A percentile compares a stretch with the other conserved stretches of the same genome.
phyloP scores from a whole-genome alignment of 2,888 invertebrate species.

The Trachelus tabidus region DNA sequence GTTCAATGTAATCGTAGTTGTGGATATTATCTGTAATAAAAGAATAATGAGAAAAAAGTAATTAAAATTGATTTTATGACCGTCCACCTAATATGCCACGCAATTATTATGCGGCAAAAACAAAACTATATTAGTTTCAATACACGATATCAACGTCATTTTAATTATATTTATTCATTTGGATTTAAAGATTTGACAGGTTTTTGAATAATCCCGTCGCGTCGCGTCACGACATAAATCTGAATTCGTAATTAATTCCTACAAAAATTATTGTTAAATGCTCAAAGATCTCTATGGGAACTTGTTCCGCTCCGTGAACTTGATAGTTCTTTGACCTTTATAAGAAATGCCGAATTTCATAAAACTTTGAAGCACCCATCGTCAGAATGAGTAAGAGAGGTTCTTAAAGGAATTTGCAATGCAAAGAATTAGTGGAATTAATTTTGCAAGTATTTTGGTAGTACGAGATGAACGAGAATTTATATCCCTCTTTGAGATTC shows the following conservation, averaged over 20 bases:
- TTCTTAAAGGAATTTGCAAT: background rate
- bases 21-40: background rate
- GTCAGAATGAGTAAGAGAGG: background rate
- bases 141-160: background rate
- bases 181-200: background rate
- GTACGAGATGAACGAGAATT: no score
- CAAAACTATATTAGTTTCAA: background rate
- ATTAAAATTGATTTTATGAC: background rate
- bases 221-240: background rate
- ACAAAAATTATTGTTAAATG: background rate
- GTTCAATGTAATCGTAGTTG: background rate
- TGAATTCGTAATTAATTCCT: background rate
- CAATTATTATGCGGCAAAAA: background rate
- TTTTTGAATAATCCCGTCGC: background rate
- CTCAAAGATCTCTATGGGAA: background rate
- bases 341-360: background rate
- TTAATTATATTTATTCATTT: background rate
- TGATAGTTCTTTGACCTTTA: background rate
- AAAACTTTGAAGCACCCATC: background rate
- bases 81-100: background rate
- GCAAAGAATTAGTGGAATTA: background rate
- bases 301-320: background rate
- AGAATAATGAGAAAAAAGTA: background rate
- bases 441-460: background rate
- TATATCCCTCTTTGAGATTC: no score